Conservation (phyloP, 1,140 invertebrate species). For the Luehdorfia chinensis region DNA sequence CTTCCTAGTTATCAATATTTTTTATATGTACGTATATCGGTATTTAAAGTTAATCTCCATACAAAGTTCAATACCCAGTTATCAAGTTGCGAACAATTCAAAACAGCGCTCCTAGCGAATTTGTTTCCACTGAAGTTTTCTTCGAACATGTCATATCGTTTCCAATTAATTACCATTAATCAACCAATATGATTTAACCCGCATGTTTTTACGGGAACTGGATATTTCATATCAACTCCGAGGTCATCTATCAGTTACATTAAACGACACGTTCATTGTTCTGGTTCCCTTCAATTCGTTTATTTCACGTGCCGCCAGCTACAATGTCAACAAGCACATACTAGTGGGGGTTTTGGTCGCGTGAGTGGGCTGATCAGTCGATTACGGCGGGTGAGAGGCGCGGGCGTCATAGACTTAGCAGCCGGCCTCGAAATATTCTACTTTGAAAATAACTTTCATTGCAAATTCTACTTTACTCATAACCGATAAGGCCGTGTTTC, state of each 20-base stretch:
- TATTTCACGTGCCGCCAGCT: conserved; percentile 19
- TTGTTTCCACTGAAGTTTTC: too few species aligned
- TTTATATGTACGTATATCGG: too few species aligned
- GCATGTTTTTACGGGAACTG: conserved; percentile 6
- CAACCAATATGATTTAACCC: background rate
- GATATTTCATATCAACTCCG: conserved; percentile 7
- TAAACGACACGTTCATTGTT: conserved; percentile 3
- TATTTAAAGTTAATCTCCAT: too few species aligned
- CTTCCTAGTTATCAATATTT: too few species aligned
- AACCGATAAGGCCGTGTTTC: conserved; percentile 21
- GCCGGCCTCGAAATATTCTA: conserved; percentile 35
- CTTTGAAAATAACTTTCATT: conserved; percentile 17
- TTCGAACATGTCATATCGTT: too few species aligned
- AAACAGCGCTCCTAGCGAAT: too few species aligned
- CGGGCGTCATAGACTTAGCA: conserved; percentile 56
- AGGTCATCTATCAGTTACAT: conserved; percentile 7
- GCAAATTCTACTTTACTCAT: conserved; percentile 17
- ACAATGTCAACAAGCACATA: conserved; percentile 24
- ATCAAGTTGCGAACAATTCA: too few species aligned
- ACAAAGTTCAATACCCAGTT: too few species aligned
- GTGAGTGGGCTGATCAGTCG: conserved; percentile 45
- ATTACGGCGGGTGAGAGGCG: conserved; percentile 50
- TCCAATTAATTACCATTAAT: conserved; percentile 1
- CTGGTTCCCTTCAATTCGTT: conserved; percentile 5
- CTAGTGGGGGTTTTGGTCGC: conserved; percentile 42